These are phyloP conservation scores for Drosophila villosipedis DNA, from an alignment of 2,888 invertebrate genomes.

Conservation along the genomic window DNA sequence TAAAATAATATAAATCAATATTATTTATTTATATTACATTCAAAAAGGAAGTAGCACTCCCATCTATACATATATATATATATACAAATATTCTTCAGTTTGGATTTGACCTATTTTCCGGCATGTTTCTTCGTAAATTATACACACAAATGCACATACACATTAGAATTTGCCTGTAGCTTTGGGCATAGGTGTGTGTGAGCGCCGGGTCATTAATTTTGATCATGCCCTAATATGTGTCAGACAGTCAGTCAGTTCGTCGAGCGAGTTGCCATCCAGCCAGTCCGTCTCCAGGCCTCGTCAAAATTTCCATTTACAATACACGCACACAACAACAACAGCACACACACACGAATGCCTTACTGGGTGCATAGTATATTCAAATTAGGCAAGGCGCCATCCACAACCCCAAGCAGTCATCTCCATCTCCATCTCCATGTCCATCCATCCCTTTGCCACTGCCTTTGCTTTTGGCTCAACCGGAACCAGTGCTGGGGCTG, in stretches of 20 bases:
- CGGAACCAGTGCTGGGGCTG: constrained; percentile 47
- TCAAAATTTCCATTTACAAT: constrained; percentile 67
- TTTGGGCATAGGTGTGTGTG: constrained; percentile 51
- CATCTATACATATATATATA: neutral
- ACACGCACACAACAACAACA: constrained; percentile 28
- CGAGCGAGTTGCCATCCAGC: constrained; percentile 43
- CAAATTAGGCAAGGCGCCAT: constrained; percentile 75
- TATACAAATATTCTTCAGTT: constrained; percentile 3
- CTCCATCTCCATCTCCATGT: constrained; percentile 19
- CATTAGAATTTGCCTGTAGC: constrained; percentile 11
- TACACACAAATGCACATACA: constrained; percentile 27
- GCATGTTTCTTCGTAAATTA: constrained; percentile 37
- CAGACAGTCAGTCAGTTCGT: constrained; percentile 58
- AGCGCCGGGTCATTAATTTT: constrained; percentile 81
- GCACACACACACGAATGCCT: constrained; percentile 32
- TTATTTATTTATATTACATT: neutral
- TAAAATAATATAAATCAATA: neutral
- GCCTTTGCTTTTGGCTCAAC: constrained; percentile 7
- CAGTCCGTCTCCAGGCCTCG: constrained; percentile 42
- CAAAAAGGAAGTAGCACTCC: neutral
- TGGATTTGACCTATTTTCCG: constrained; percentile 60
- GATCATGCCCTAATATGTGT: constrained; percentile 81
- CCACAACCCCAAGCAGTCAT: constrained; percentile 31
- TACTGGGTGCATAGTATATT: constrained; percentile 57
- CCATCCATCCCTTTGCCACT: constrained; percentile 31